A percentile compares a stretch with the other conserved stretches of the same genome.
Conservation (phyloP, 2,797 vertebrate genomes). For the Microctenopoma lineatum region DNA sequence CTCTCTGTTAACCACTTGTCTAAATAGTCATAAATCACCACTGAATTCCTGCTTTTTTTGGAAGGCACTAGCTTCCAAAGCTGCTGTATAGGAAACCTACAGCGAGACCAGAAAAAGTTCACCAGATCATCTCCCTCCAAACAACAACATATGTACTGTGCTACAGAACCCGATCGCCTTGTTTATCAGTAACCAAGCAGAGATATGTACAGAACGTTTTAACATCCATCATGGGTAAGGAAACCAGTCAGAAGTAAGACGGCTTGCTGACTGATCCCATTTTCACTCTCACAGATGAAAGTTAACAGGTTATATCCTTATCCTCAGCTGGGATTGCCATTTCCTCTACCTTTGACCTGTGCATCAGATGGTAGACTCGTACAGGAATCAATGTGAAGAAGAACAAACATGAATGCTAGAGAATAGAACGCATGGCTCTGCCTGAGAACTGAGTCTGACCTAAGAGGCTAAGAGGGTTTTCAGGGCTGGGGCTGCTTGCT, state of each 20-base stretch:
- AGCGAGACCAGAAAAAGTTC: slow-evolving; percentile 58
- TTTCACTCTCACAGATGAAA: slow-evolving; percentile 63
- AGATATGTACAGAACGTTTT: slow-evolving; percentile 37
- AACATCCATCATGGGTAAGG: slow-evolving; percentile 56
- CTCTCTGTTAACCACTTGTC: slow-evolving; percentile 89
- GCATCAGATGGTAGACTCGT: slow-evolving; percentile 81
- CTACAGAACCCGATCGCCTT: slow-evolving; percentile 2
- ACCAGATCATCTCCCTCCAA: slow-evolving; percentile 30
- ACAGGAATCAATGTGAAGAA: slow-evolving; percentile 86
- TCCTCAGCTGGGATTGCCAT: slow-evolving; percentile 87
- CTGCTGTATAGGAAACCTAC: slow-evolving; percentile 70
- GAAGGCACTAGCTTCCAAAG: slow-evolving; percentile 79
- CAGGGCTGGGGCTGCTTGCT: slow-evolving; percentile 42
- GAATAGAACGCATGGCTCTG: slow-evolving; percentile 42
- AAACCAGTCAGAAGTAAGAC: slow-evolving; percentile 57
- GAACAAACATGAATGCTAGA: slow-evolving; percentile 81
- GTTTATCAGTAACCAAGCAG: slow-evolving; percentile 20
- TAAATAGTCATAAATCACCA: slow-evolving; percentile 91
- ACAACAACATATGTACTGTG: slow-evolving; percentile 5
- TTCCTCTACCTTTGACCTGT: slow-evolving; percentile 86
- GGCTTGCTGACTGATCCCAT: slow-evolving; percentile 71
- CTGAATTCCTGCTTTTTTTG: slow-evolving; percentile 84
- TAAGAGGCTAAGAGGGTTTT: slow-evolving; percentile 38
- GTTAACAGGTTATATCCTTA: slow-evolving; percentile 63
- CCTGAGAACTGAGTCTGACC: slow-evolving; percentile 50